These are phyloP conservation scores for Enteromius radiatus DNA, from an alignment of 2,797 vertebrate species.

Conservation along the genomic window DNA sequence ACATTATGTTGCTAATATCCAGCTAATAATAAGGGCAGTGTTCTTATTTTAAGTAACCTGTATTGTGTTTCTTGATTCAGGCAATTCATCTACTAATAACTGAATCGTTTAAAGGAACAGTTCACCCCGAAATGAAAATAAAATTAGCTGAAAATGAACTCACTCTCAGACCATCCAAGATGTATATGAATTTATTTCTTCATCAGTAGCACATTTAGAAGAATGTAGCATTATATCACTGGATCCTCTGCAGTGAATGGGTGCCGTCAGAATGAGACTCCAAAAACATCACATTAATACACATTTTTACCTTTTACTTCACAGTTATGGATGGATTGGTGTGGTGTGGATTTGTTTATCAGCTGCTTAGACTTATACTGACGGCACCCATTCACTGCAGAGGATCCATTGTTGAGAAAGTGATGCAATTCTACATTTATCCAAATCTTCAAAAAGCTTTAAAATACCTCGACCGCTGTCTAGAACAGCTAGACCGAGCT, in stretches of 20 bases:
- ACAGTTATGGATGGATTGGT: background rate
- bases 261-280: background rate
- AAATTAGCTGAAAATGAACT: background rate
- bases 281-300: background rate
- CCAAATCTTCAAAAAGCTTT: background rate
- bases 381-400: background rate
- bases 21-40: background rate
- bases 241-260: background rate
- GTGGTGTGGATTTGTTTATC: background rate
- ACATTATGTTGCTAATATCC: slow-evolving; percentile 1
- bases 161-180: background rate
- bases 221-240: background rate
- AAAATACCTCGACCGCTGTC: background rate
- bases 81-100: background rate
- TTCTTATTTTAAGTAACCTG: background rate
- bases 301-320: too few species aligned
- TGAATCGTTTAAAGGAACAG: background rate
- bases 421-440: background rate
- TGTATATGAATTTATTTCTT: background rate
- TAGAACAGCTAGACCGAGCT: background rate
- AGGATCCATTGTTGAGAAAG: background rate
- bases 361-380: background rate
- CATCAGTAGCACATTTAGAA: background rate
- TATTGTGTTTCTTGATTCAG: background rate
- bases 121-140: too few species aligned